Base-by-base conservation (phyloP, 2,113 vertebrate genomes). In the Neodontobutis hainanensis region DNA sequence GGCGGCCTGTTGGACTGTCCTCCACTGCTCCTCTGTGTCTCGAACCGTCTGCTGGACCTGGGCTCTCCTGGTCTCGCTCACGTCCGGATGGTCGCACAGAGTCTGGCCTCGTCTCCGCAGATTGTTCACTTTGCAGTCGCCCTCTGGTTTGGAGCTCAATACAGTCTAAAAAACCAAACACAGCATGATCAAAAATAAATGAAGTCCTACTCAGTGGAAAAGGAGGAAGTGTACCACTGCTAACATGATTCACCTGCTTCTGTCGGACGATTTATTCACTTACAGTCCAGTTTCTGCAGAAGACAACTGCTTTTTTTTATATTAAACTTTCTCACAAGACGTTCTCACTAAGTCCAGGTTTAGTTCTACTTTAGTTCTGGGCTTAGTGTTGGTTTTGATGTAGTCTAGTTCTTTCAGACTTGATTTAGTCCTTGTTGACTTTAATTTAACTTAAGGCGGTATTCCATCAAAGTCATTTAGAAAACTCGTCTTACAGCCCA, bases 11-110 rank as follows among this genome's bases (percentile, higher is more conserved):
- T 91, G 65, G 5, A 90, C 56, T 0, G 50, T 68, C 73, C 44
- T 86, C 92, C 92, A 93, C 72, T 74, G 77, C 59, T 92, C 86
- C 75, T 92, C 90, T 0, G 63, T 27, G 2, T 86, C 87, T 56
- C 40, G 59, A 34, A 90, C 78, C 0, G 51, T 60, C 81, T 85
- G 81, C 51, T 85, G 80, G 11, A 87, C 74, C 4, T 79, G 68
- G 0, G 7, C 45, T 6, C 58, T 87, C 68, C 73, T 68, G 49
- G 36, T 55, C 49, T 80, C 64, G 4, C 82, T 84, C 11, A 80
- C 51, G 0, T 86, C 87, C 38, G 48, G 58, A 15, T 72, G 81
- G 70, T 83, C 71, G 35, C 81, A 88, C 48, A 93, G 38, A 16
- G 15, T 80, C 73, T 90, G 83, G 5, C 85, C 85, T 14, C 68